phyloP scores from a whole-genome alignment of 2,888 invertebrate species.

The Oscheius myriophilus region DNA sequence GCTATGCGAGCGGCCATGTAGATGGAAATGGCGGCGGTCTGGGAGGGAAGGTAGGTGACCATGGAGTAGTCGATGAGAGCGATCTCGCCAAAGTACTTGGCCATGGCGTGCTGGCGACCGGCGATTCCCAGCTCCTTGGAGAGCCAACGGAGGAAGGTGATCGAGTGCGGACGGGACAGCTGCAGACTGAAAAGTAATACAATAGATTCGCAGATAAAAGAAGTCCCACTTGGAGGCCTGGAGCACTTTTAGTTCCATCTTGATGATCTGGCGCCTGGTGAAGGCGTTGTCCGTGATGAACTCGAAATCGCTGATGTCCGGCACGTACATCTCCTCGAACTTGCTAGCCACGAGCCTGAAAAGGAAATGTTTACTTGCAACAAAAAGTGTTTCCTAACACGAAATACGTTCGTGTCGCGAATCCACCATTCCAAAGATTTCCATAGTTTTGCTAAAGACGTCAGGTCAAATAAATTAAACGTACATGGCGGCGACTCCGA shows the following conservation, averaged over 20 bases:
- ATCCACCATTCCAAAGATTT: too few relatives aligned
- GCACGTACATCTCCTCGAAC: slow-evolving; percentile 91
- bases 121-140: slow-evolving; percentile 72
- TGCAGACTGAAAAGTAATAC: slow-evolving; percentile 78
- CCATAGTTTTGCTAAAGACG: too few relatives aligned
- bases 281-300: slow-evolving; percentile 90
- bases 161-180: slow-evolving; percentile 85
- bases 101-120: slow-evolving; percentile 80
- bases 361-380: too few relatives aligned
- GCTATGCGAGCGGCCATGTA: slow-evolving; percentile 76
- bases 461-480: too few relatives aligned
- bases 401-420: too few relatives aligned
- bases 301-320: slow-evolving; percentile 87
- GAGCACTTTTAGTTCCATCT: slow-evolving; percentile 45
- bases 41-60: slow-evolving; percentile 82
- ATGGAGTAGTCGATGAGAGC: slow-evolving; percentile 82
- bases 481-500: slow-evolving; percentile 73
- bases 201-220: neutral
- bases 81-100: slow-evolving; percentile 87
- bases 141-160: slow-evolving; percentile 85
- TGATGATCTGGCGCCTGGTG: slow-evolving; percentile 74
- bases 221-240: slow-evolving; percentile 30
- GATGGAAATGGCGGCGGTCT: slow-evolving; percentile 83
- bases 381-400: too few relatives aligned
- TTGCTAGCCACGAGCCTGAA: slow-evolving; percentile 84